Percentiles rank a stretch among this genome's conserved stretches.
Conservation (phyloP, 2,797 vertebrate species). For the Carapus acus region DNA sequence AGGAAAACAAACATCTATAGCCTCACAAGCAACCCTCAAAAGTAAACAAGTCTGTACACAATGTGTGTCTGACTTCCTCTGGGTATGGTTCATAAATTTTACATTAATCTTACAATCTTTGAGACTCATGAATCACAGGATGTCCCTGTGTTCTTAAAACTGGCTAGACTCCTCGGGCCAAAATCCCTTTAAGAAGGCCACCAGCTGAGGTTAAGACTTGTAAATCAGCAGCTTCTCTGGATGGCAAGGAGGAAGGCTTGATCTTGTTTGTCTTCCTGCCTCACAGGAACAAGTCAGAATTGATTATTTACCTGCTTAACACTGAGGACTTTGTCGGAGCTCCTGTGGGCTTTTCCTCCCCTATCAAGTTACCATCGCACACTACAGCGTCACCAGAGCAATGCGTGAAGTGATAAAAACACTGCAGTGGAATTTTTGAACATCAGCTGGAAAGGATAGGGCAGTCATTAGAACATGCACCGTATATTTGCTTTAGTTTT, state of each 20-base stretch:
- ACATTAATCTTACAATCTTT: too few relatives aligned
- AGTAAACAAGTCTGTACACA: too few relatives aligned
- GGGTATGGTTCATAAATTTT: background rate
- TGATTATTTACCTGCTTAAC: slow-evolving; percentile 65
- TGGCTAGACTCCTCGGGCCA: slow-evolving; percentile 6
- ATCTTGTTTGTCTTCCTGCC: slow-evolving; percentile 64
- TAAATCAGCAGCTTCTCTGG: slow-evolving; percentile 30
- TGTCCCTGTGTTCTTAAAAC: slow-evolving; percentile 15
- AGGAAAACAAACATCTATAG: too few relatives aligned
- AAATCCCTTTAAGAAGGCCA: slow-evolving; percentile 32
- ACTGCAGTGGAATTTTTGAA: slow-evolving; percentile 24
- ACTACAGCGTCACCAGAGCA: slow-evolving; percentile 22
- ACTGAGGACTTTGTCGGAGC: slow-evolving; percentile 48
- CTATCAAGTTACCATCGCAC: slow-evolving; percentile 42
- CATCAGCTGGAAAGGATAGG: slow-evolving; percentile 19
- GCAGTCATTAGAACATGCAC: background rate
- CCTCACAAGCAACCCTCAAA: too few relatives aligned
- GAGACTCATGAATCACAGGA: slow-evolving; percentile 43
- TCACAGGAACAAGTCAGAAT: slow-evolving; percentile 56
- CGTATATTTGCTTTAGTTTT: slow-evolving; percentile 45
- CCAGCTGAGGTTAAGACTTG: slow-evolving; percentile 39
- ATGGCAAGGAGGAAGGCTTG: slow-evolving; percentile 43
- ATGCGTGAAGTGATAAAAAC: slow-evolving; percentile 18
- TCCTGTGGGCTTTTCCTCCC: slow-evolving; percentile 39
- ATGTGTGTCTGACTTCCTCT: too few relatives aligned